phyloP scores from a whole-genome alignment of 2,888 invertebrate genomes.

The Lithophane socia region DNA sequence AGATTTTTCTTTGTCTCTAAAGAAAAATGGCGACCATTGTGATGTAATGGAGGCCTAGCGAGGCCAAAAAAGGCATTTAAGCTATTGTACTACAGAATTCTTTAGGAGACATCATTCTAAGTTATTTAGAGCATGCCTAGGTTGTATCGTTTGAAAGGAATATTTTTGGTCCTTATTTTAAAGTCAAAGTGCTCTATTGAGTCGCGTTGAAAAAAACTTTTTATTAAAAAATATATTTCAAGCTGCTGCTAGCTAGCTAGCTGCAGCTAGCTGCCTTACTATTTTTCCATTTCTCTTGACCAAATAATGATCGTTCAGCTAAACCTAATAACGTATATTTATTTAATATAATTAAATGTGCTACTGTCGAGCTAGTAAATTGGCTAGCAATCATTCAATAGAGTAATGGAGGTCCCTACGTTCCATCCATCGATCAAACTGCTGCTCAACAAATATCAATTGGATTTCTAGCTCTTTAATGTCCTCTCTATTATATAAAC shows the following conservation, averaged over 20 bases:
- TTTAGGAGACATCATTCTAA: constrained; percentile 59
- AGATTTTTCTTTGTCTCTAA: constrained; percentile 73
- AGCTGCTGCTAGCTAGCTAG: too few species aligned
- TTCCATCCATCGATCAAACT: constrained; percentile 46
- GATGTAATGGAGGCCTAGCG: constrained; percentile 68
- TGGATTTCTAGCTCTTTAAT: constrained; percentile 13
- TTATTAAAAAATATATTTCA: background rate
- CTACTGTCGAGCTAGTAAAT: constrained; percentile 40
- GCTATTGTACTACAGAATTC: constrained; percentile 65
- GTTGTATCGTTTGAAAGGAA: constrained; percentile 42
- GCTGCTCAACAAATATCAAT: background rate
- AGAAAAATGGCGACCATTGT: constrained; percentile 73
- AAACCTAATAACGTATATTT: background rate
- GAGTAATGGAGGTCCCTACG: constrained; percentile 40
- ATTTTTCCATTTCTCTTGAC: background rate
- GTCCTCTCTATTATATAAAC: too few species aligned
- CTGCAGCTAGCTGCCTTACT: too few species aligned
- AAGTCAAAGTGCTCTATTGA: constrained; percentile 15
- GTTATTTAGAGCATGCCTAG: constrained; percentile 56
- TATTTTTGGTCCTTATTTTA: constrained; percentile 20
- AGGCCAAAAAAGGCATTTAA: constrained; percentile 66
- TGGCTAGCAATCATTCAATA: constrained; percentile 31
- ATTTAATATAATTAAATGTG: constrained; percentile 38
- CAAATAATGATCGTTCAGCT: background rate
- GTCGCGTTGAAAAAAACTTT: background rate